Percentiles rank a stretch among this genome's conserved stretches.
phyloP scores from a whole-genome alignment of 2,113 vertebrate species.

The Prochilodus magdalenae region DNA sequence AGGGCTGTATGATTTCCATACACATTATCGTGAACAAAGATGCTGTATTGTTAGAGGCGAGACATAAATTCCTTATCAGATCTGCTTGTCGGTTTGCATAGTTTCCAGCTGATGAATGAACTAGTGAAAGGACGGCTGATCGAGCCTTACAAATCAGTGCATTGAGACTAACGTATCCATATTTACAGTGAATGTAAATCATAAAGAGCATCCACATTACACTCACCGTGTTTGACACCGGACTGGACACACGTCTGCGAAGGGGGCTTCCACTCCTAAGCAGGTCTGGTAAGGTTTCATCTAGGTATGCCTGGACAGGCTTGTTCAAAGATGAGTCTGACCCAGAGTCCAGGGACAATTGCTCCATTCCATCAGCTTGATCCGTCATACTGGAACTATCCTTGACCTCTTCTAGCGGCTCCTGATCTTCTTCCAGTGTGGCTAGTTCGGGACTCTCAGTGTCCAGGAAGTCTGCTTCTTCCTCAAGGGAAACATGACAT shows the following conservation, averaged over 20 bases:
- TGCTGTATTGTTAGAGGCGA: not conserved
- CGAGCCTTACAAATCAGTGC: not conserved
- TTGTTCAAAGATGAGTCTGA: slow-evolving; percentile 35
- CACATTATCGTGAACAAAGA: not conserved
- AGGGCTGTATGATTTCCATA: not conserved
- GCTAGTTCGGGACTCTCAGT: slow-evolving; percentile 54
- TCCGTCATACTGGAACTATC: slow-evolving; percentile 42
- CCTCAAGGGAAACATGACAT: slow-evolving; percentile 35
- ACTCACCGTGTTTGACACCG: slow-evolving; percentile 73
- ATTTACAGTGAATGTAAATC: not conserved
- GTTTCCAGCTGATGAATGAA: not conserved
- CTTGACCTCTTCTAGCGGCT: slow-evolving; percentile 32
- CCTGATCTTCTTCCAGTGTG: slow-evolving; percentile 58
- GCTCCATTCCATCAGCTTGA: not conserved
- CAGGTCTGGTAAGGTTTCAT: slow-evolving; percentile 74
- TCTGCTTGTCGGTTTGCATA: not conserved
- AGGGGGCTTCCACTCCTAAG: slow-evolving; percentile 70
- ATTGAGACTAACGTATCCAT: not conserved
- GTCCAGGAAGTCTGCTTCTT: slow-evolving; percentile 58
- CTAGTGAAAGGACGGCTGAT: not conserved
- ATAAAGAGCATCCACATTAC: not conserved
- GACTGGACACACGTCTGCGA: slow-evolving; percentile 72
- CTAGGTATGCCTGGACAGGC: slow-evolving; percentile 35
- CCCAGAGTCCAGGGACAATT: slow-evolving; percentile 14
- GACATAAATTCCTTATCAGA: not conserved